Conservation (phyloP, 2,113 vertebrate genomes). For the Siniperca chuatsi region DNA sequence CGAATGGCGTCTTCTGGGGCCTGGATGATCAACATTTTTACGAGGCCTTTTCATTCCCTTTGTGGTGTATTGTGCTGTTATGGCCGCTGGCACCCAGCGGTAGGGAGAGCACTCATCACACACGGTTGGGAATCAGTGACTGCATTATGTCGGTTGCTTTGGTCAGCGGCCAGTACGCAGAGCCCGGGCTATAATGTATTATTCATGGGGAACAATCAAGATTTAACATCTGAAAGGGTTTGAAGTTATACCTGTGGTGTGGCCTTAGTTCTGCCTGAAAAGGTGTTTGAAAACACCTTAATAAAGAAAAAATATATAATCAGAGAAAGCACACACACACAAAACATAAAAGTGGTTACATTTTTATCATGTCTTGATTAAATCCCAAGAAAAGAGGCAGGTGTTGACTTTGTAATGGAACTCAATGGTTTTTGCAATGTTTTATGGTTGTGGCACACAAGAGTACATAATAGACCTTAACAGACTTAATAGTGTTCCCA, state of each 20-base stretch:
- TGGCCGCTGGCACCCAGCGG: constrained; percentile 62
- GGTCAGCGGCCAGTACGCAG: constrained; percentile 68
- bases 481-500: constrained; percentile 50
- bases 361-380: constrained; percentile 51
- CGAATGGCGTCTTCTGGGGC: constrained; percentile 39
- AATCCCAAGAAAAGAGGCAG: constrained; percentile 48
- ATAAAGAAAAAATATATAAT: background rate
- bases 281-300: constrained; percentile 42
- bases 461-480: constrained; percentile 48
- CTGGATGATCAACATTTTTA: constrained; percentile 66
- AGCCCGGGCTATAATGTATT: constrained; percentile 71
- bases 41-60: constrained; percentile 60
- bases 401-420: constrained; percentile 66
- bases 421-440: constrained; percentile 51
- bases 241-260: constrained; percentile 77
- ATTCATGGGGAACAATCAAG: constrained; percentile 77
- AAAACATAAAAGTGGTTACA: constrained; percentile 2
- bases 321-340: constrained; percentile 11
- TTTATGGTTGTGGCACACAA: constrained; percentile 45
- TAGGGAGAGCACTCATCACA: constrained; percentile 54
- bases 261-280: constrained; percentile 48
- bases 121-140: constrained; percentile 57
- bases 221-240: constrained; percentile 75
- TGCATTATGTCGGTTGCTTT: constrained; percentile 71
- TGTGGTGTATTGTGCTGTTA: constrained; percentile 50